phyloP scores from a whole-genome alignment of 2,888 invertebrate genomes.

The Cordylochernes scorpioides region DNA sequence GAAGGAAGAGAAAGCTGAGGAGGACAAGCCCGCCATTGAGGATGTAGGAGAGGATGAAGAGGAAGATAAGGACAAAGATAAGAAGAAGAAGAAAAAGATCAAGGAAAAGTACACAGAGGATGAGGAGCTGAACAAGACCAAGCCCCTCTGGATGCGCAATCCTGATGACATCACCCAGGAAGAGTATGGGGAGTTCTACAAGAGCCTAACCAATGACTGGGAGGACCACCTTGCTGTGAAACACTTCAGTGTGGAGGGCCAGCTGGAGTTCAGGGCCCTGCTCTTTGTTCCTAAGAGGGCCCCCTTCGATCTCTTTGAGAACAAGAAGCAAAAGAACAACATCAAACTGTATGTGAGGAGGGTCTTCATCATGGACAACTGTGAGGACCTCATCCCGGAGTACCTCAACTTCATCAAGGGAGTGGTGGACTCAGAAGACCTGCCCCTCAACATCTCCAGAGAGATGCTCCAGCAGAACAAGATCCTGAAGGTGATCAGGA shows the following conservation, averaged over 20 bases:
- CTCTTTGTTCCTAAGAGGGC: conserved; percentile 72
- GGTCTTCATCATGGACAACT: conserved; percentile 99
- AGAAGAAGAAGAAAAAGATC: conserved; percentile 73
- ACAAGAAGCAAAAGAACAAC: conserved; percentile 92
- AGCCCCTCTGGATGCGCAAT: conserved; percentile 90
- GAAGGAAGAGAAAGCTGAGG: conserved; percentile 13
- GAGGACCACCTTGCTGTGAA: conserved; percentile 89
- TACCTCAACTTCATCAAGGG: conserved; percentile 87
- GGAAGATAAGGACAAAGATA: conserved; percentile 37
- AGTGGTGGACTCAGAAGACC: conserved; percentile 95
- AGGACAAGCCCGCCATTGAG: conserved; percentile 23
- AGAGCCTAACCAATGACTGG: conserved; percentile 89
- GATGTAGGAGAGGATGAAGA: conserved; percentile 39
- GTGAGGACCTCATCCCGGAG: conserved; percentile 95
- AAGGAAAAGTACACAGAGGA: conserved; percentile 95
- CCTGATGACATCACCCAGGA: conserved; percentile 86
- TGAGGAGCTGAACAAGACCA: conserved; percentile 92
- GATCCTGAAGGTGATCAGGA: conserved; percentile 91
- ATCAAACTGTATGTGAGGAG: conserved; percentile 90
- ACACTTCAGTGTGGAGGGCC: conserved; percentile 77
- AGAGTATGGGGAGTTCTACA: conserved; percentile 95
- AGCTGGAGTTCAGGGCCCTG: conserved; percentile 74
- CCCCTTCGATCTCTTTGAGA: conserved; percentile 93
- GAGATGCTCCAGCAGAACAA: conserved; percentile 99
- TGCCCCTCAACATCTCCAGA: conserved; percentile 92